phyloP scores from a whole-genome alignment of 2,113 vertebrate species.

The Pituophis catenifer region DNA sequence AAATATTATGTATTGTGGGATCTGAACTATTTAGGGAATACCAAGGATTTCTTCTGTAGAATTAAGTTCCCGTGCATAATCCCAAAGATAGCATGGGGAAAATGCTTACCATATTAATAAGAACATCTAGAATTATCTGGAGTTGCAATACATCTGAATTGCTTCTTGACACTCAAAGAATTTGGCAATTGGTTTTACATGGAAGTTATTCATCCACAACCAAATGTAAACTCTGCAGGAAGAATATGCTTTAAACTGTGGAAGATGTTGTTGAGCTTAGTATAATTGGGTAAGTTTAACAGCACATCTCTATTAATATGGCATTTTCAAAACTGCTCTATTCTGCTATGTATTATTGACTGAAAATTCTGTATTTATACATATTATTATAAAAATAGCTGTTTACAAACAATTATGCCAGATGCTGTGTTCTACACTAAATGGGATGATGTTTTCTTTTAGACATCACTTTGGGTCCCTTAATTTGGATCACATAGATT shows the following conservation, averaged over 20 bases:
- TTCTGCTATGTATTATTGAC: not conserved
- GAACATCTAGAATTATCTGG: not conserved
- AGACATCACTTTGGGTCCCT: not conserved
- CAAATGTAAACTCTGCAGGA: not conserved
- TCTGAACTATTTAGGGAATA: not conserved
- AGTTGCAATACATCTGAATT: not conserved
- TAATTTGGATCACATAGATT: not conserved
- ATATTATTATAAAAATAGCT: not conserved
- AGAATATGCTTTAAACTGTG: not conserved
- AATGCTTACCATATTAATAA: not conserved
- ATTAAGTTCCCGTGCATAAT: too few species aligned
- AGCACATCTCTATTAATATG: not conserved
- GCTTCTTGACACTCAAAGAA: not conserved
- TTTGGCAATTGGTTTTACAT: not conserved
- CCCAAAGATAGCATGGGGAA: not conserved
- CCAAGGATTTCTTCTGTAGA: not conserved
- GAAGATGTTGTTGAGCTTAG: not conserved
- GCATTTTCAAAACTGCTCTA: not conserved
- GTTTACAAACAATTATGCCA: not conserved
- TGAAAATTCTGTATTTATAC: not conserved
- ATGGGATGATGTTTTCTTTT: not conserved
- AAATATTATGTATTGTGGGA: not conserved
- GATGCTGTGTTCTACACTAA: not conserved
- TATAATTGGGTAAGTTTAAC: not conserved
- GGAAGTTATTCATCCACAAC: not conserved